Conservation (phyloP, 2,797 vertebrate species). For the Eidolon dupreanum region DNA sequence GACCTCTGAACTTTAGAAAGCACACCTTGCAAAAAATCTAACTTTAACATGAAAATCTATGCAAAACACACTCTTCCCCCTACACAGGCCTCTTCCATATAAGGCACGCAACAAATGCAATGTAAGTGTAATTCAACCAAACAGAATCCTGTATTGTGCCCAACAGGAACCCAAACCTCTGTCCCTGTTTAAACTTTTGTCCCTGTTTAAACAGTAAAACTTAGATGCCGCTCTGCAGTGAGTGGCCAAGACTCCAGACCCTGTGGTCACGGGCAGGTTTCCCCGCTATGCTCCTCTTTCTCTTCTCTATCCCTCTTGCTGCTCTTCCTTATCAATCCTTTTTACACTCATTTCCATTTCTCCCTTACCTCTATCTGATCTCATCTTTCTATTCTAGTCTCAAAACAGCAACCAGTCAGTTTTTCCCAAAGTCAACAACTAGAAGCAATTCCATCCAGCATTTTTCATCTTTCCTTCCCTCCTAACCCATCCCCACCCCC, state of each 20-base stretch:
- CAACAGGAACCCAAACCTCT: not conserved
- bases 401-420: not conserved
- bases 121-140: not conserved
- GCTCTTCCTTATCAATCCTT: not conserved
- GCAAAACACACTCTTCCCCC: not conserved
- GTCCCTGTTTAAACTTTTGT: not conserved
- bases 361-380: not conserved
- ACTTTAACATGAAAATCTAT: not conserved
- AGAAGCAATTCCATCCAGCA: not conserved
- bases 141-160: not conserved
- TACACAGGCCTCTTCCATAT: not conserved
- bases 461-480: not conserved
- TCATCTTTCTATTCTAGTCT: conserved; percentile 17
- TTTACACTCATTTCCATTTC: not conserved
- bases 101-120: not conserved
- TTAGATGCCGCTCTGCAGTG: not conserved
- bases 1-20: not conserved
- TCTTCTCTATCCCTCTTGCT: not conserved
- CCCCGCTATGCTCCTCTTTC: conserved; percentile 3
- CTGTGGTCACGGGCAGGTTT: not conserved
- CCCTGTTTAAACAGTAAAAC: not conserved
- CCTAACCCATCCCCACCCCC: not conserved
- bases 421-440: conserved; percentile 6
- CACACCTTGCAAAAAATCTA: conserved; percentile 10
- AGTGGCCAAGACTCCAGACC: not conserved